These are phyloP conservation scores for Zaprionus lachaisei DNA, from an alignment of 1,140 invertebrate species.

Conservation along the genomic window DNA sequence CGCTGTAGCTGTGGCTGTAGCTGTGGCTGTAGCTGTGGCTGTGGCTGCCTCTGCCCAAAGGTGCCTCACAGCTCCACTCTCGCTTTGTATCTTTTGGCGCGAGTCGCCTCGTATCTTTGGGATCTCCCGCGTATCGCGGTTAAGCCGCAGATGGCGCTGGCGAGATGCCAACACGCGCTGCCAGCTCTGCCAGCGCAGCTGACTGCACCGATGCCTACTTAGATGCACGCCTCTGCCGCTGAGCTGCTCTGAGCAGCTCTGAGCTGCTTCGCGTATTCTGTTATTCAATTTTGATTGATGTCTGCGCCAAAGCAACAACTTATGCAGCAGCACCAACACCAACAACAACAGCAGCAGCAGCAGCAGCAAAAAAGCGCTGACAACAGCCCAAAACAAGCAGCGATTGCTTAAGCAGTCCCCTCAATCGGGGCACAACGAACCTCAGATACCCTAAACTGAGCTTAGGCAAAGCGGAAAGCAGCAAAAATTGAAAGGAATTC, in stretches of 20 bases:
- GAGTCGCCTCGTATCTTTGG: constrained; percentile 2
- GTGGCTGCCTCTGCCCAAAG: not conserved
- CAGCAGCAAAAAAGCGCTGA: constrained; percentile 36
- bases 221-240: constrained; percentile 17
- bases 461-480: not conserved
- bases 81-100: not conserved
- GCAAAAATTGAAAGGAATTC: too few relatives aligned
- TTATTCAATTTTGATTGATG: constrained; percentile 82
- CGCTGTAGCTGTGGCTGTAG: not conserved
- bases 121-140: not conserved
- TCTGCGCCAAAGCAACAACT: constrained; percentile 52
- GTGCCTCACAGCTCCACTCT: not conserved
- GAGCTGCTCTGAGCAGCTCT: constrained; percentile 6
- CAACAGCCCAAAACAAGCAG: constrained; percentile 42
- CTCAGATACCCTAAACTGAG: constrained; percentile 2
- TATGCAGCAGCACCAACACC: constrained; percentile 29
- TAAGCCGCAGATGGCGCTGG: constrained; percentile 70
- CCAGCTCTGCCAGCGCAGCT: constrained; percentile 39
- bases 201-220: constrained; percentile 40
- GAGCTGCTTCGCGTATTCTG: constrained; percentile 34
- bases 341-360: constrained; percentile 25
- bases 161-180: constrained; percentile 74
- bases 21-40: not conserved
- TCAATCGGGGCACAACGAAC: constrained; percentile 17
- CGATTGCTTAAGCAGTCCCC: constrained; percentile 19